Evolutionary conservation across 1,140 invertebrate species (phyloP).

Genomic region (Drosophila repleta): DNA sequence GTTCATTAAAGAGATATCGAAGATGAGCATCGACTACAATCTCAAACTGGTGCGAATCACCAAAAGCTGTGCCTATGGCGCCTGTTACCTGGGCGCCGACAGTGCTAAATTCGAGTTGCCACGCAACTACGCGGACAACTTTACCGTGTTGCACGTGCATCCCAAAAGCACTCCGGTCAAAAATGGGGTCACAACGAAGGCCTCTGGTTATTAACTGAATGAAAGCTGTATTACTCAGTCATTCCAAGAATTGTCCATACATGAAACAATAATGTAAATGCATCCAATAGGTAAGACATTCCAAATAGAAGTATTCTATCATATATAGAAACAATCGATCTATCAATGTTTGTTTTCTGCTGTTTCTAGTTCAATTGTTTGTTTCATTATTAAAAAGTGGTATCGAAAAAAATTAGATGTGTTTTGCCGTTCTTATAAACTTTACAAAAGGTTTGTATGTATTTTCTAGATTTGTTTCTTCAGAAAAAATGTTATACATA

Average conservation of each 20-base stretch:
- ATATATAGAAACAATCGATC: too few relatives aligned
- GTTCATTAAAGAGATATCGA: slow-evolving; percentile 86
- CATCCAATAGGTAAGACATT: neutral
- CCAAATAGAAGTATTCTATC: too few relatives aligned
- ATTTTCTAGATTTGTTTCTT: too few relatives aligned
- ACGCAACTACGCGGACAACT: slow-evolving; percentile 85
- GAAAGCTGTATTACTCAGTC: slow-evolving; percentile 8
- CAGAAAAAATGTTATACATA: slow-evolving; percentile 6
- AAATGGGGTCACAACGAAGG: slow-evolving; percentile 38
- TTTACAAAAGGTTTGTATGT: neutral
- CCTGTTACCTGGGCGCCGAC: slow-evolving; percentile 90
- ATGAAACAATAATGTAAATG: neutral
- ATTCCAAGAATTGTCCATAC: slow-evolving; percentile 33
- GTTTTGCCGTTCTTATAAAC: neutral
- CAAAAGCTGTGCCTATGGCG: slow-evolving; percentile 89
- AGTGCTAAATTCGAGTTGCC: slow-evolving; percentile 84
- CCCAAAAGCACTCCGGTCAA: slow-evolving; percentile 2
- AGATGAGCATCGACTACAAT: slow-evolving; percentile 84
- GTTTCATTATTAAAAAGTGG: too few relatives aligned
- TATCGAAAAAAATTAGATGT: too few relatives aligned
- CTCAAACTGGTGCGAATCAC: slow-evolving; percentile 88
- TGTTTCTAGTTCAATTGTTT: too few relatives aligned
- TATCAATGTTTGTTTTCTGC: too few relatives aligned
- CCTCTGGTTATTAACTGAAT: slow-evolving; percentile 10
- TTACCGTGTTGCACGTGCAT: slow-evolving; percentile 84